phyloP scores from a whole-genome alignment of 2,888 invertebrate species.

The Trachelus iudaicus region DNA sequence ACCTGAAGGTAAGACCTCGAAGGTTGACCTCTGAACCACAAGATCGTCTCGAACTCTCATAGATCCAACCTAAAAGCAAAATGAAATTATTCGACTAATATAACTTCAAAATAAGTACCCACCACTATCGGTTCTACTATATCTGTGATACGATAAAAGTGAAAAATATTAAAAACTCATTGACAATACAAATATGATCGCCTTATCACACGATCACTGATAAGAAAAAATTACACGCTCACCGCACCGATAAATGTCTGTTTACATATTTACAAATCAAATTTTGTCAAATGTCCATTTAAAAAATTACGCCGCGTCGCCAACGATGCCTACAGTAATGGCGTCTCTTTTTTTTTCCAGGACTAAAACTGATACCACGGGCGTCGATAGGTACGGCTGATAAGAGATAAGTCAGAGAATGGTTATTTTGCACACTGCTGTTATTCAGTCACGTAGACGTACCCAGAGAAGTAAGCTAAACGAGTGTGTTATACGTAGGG shows the following conservation, averaged over 20 bases:
- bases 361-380: not conserved
- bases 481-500: not conserved
- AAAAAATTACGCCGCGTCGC: not conserved
- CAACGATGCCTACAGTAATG: not conserved
- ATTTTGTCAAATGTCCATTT: not conserved
- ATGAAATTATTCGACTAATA: not conserved
- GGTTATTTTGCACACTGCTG: not conserved
- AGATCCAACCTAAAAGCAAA: not conserved
- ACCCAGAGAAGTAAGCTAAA: not conserved
- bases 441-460: not conserved
- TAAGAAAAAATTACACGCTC: too few relatives aligned
- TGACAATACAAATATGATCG: too few relatives aligned
- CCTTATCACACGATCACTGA: too few relatives aligned
- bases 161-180: too few relatives aligned
- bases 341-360: not conserved
- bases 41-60: constrained; percentile 5
- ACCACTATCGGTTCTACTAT: too few relatives aligned
- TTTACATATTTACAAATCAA: too few relatives aligned
- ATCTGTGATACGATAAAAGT: too few relatives aligned
- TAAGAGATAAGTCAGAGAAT: constrained; percentile 1
- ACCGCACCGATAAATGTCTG: too few relatives aligned
- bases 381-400: not conserved
- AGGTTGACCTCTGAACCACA: constrained; percentile 16
- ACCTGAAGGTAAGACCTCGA: constrained; percentile 14
- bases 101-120: not conserved